Conservation (phyloP, 2,888 invertebrate genomes). For the Eledone cirrhosa region DNA sequence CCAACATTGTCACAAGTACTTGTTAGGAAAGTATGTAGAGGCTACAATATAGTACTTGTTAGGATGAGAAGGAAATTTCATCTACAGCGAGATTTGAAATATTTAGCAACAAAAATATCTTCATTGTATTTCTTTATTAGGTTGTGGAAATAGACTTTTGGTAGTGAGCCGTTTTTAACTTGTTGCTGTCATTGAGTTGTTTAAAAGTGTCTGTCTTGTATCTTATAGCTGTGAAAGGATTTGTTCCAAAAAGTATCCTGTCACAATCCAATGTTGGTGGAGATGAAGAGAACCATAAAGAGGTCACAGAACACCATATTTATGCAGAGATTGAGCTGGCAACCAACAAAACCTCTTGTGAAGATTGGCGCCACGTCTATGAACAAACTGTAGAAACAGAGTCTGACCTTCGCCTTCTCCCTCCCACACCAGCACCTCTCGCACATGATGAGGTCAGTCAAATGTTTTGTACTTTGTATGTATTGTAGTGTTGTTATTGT, state of each 20-base stretch:
- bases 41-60: too few relatives aligned
- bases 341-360: not conserved
- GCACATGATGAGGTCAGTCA: not conserved
- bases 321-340: not conserved
- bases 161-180: too few relatives aligned
- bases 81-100: too few relatives aligned
- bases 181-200: too few relatives aligned
- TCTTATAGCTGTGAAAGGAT: conserved; percentile 59
- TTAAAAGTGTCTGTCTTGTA: not conserved
- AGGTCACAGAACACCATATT: not conserved
- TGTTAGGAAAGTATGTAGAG: too few relatives aligned
- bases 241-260: conserved; percentile 56
- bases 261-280: conserved; percentile 5
- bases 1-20: too few relatives aligned
- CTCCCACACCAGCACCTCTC: conserved; percentile 1
- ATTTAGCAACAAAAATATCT: too few relatives aligned
- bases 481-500: too few relatives aligned
- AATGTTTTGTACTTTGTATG: not conserved
- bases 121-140: too few relatives aligned
- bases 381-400: conserved; percentile 5
- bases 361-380: conserved; percentile 12
- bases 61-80: too few relatives aligned
- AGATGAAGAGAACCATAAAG: not conserved
- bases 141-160: too few relatives aligned
- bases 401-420: not conserved